Conservation (phyloP, 2,888 invertebrate genomes). For the Syritta pipiens region DNA sequence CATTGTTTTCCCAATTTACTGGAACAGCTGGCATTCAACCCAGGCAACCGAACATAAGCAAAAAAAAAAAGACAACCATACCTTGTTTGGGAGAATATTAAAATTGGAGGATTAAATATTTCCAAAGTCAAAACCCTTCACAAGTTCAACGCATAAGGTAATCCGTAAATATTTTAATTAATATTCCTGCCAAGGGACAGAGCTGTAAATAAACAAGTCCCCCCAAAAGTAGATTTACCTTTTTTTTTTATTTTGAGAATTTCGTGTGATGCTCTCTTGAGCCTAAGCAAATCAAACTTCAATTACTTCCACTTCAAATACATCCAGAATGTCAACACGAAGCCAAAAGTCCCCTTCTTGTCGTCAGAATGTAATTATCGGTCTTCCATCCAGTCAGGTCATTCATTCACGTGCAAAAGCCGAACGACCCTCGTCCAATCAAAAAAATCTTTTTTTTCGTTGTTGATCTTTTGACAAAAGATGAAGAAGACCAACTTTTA, state of each 20-base stretch:
- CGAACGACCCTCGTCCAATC: no score
- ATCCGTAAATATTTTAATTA: background rate
- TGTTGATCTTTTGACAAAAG: background rate
- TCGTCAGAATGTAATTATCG: conserved; percentile 23
- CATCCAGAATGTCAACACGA: conserved; percentile 36
- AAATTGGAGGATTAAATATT: no score
- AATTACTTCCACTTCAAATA: conserved; percentile 41
- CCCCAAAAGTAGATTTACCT: conserved; percentile 2
- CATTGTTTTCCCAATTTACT: no score
- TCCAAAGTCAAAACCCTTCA: no score
- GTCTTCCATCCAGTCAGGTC: background rate
- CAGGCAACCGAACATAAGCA: no score
- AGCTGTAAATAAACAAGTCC: background rate
- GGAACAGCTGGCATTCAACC: no score
- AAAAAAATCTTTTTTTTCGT: background rate
- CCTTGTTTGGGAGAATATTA: no score
- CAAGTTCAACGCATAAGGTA: background rate
- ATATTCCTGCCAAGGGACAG: background rate
- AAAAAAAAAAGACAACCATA: no score
- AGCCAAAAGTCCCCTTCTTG: background rate
- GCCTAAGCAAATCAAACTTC: conserved; percentile 44
- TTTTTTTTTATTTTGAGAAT: background rate
- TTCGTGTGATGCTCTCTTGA: conserved; percentile 5
- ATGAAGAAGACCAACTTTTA: conserved; percentile 8
- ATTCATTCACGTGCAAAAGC: conserved; percentile 11